Base-by-base conservation (phyloP, 1,140 invertebrate genomes). In the Grapholita molesta region DNA sequence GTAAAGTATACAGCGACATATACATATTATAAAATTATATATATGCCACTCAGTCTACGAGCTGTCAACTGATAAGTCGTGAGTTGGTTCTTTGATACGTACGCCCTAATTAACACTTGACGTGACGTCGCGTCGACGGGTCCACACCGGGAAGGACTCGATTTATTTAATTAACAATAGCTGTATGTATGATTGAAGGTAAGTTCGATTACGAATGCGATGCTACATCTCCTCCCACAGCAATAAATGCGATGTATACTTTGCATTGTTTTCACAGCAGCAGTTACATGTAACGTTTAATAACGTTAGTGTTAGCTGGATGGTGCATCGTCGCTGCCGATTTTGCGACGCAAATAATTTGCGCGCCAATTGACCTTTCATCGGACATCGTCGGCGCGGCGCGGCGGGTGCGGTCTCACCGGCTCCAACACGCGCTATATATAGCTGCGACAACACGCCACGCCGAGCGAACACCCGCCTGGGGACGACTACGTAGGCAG, bases 281-380 rank as follows among this genome's bases (percentile, higher is more conserved):
- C 24, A 2, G 53, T 57, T 57, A 3, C n/a, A n/a, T n/a, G n/a
- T n/a, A 28, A 61, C 12, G 24, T 12, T 28, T 25, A 30, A 24
- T 25, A 28, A 61, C 24, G n/a, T 25, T 28, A 61, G 55, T 61
- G 55, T 61, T 61, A 71, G 69, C 71, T 74, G 66, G 72, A 76
- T 85, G 83, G 76, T 86, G 83, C 80, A 82, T 75, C 80, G 78
- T 74, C 78, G 80, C 70, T 84, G 81, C 79, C 79, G 85, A 86
- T 87, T 89, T 87, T 88, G 85, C 89, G 88, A 90, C 88, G 89
- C 85, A 91, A 91, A 91, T 91, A 91, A 91, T 91, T 90, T 91
- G 85, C 85, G 88, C 85, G 89, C 85, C 89, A 91, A 91, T 91
- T 91, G 89, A 91, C 89, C 89, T 91, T 91, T 91, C 88, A 83